Base-by-base conservation (phyloP, 2,888 invertebrate genomes). In the Sialis lutaria region DNA sequence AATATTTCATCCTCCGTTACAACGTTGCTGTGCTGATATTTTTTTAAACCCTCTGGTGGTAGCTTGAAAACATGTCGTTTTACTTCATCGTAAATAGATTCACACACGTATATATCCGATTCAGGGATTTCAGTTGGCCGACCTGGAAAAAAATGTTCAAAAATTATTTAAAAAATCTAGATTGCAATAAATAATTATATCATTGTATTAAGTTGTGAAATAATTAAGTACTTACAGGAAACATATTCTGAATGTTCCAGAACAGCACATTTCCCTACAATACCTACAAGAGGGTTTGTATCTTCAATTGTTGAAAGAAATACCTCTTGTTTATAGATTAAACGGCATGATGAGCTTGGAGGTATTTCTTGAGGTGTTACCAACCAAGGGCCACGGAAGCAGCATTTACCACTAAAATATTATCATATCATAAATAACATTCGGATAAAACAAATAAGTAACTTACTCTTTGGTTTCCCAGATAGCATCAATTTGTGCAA, bases 1-100 rank as follows among this genome's bases (percentile, higher is more conserved):
- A 84, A 87, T 45, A 85, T 73, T 67, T 98, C 97, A 66, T 98
- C 97, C 44, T 90, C 83, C n/a, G 83, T 86, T 40, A 96, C 93
- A 8, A 79, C 74, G 42, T 82, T 77, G 40, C 79, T 79, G 56
- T 88, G 86, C 50, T 77, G 77, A 58, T 85, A 89, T 67, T 87
- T 90, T 57, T 85, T 80, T 48, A 90, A 64, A 0, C 85, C 85
- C 34, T 77, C 77, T 7, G 64, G 61, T 46, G 77, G 74, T 12
- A 86, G 69, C 58, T 86, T 79, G 52, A 81, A 73, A 44, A 89
- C 77, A 48, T 82, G 73, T 49, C 84, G 76, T 58, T 85, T 87
- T 32, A 82, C 76, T 65, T 95, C 93, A 61, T 92, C 89, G 61
- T 91, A 95, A 50, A 87, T 74, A 0, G 86, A 88, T 61, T 92